Conservation (phyloP, 2,888 invertebrate genomes). For the Microctonus brassicae region DNA sequence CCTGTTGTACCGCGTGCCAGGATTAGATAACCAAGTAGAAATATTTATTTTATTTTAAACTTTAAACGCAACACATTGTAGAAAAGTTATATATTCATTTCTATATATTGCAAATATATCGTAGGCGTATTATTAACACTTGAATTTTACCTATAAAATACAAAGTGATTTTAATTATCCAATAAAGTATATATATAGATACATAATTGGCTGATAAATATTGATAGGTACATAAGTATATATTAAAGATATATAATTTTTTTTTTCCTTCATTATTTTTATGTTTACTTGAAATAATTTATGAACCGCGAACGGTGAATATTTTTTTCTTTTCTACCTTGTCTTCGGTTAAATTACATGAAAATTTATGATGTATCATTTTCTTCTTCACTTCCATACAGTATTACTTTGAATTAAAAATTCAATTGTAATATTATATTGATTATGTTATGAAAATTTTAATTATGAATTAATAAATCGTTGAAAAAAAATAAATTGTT, state of each 20-base stretch:
- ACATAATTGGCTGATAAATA: constrained; percentile 15
- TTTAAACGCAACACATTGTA: neutral
- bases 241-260: neutral
- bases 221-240: neutral
- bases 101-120: neutral
- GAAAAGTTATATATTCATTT: neutral
- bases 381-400: neutral
- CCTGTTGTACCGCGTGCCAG: constrained; percentile 30
- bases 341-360: neutral
- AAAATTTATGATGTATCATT: neutral
- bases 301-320: neutral
- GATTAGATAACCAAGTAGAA: constrained; percentile 18
- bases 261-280: neutral
- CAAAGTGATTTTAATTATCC: constrained; percentile 19
- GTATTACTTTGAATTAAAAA: neutral
- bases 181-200: neutral
- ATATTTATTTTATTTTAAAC: neutral
- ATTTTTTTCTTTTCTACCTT: neutral
- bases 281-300: neutral
- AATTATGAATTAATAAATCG: too few species aligned
- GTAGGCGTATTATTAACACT: neutral
- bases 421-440: neutral
- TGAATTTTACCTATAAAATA: neutral
- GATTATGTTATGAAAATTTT: neutral
- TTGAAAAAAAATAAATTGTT: too few species aligned